phyloP scores from a whole-genome alignment of 2,113 vertebrate species.

The Tetrao urogallus region DNA sequence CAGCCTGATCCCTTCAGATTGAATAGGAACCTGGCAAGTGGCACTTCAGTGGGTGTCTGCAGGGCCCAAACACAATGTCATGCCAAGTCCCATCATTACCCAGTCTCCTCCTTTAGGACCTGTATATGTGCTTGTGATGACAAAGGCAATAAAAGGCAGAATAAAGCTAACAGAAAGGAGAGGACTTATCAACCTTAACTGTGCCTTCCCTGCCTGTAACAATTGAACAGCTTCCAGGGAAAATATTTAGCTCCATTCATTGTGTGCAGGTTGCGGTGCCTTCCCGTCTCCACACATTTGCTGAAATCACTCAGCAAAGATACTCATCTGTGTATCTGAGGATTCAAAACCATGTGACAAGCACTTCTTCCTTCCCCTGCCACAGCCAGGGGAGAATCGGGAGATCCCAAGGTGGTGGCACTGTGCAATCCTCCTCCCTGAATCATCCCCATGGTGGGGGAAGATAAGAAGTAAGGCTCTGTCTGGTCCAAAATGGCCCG shows the following conservation, averaged over 20 bases:
- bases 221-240: conserved; percentile 57
- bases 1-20: conserved; percentile 53
- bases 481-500: not conserved
- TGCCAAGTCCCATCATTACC: conserved; percentile 29
- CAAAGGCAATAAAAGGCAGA: conserved; percentile 7
- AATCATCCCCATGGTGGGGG: not conserved
- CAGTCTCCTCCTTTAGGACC: not conserved
- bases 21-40: conserved; percentile 57
- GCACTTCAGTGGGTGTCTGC: conserved; percentile 54
- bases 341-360: not conserved
- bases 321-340: not conserved
- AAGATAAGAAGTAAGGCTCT: not conserved
- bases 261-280: not conserved
- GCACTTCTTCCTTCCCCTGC: not conserved
- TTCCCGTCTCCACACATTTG: not conserved
- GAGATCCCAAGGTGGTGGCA: not conserved
- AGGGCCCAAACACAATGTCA: conserved; percentile 40
- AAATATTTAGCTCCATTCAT: conserved; percentile 9
- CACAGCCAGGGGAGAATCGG: not conserved
- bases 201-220: not conserved
- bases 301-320: not conserved
- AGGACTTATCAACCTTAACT: conserved; percentile 11
- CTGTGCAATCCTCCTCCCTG: not conserved
- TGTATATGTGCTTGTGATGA: not conserved
- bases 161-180: conserved; percentile 47